Evolutionary conservation across 2,888 invertebrate genomes (phyloP).

Genomic region (Oligia latruncula): DNA sequence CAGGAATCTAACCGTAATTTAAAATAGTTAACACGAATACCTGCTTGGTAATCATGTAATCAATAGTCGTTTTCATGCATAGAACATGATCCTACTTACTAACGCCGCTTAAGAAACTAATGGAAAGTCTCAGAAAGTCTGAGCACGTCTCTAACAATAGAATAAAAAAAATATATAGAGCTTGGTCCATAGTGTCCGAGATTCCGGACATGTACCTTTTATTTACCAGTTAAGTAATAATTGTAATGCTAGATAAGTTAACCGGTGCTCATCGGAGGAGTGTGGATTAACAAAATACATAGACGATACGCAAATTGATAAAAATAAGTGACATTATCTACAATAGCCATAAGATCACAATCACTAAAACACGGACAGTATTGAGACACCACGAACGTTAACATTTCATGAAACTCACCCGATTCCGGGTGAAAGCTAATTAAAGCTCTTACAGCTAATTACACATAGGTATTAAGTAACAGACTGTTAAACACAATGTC

Average conservation of each 20-base stretch:
- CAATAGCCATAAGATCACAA: not conserved
- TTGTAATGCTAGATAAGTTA: too few relatives aligned
- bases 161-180: slow-evolving; percentile 12
- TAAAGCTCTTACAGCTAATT: not conserved
- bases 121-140: slow-evolving; percentile 37
- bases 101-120: slow-evolving; percentile 6
- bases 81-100: slow-evolving; percentile 25
- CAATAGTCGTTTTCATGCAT: slow-evolving; percentile 22
- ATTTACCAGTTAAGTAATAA: not conserved
- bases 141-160: slow-evolving; percentile 10
- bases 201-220: not conserved
- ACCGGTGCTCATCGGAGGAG: not conserved
- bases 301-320: not conserved
- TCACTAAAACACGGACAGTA: not conserved
- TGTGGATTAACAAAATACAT: not conserved
- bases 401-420: not conserved
- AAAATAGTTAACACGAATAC: slow-evolving; percentile 23
- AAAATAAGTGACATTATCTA: not conserved
- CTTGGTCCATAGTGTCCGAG: not conserved
- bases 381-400: not conserved
- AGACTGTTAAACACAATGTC: not conserved
- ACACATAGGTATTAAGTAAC: not conserved
- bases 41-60: slow-evolving; percentile 32
- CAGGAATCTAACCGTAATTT: slow-evolving; percentile 13
- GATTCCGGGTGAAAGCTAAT: not conserved